These are phyloP conservation scores for Chelidonichthys spinosus DNA, from an alignment of 2,797 vertebrate species.

Conservation along the genomic window DNA sequence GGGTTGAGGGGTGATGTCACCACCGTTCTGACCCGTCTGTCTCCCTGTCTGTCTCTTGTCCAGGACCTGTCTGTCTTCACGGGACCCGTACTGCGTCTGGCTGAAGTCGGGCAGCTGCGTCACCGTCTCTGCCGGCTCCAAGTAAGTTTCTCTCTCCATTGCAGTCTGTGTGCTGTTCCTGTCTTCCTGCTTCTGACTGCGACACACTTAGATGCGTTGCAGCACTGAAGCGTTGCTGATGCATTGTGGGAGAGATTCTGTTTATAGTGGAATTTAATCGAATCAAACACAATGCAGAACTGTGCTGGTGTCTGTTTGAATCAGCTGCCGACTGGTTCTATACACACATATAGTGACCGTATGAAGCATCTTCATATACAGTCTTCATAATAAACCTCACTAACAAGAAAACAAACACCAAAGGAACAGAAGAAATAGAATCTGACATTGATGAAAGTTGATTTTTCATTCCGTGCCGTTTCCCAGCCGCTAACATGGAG, in stretches of 20 bases:
- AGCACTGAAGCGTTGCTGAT: neutral
- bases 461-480: no score
- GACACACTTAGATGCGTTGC: no score
- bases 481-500: no score
- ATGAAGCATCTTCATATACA: no score
- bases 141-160: slow-evolving; percentile 81
- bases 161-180: no score
- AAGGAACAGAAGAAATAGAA: no score
- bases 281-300: neutral
- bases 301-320: neutral
- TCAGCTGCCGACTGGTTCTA: no score
- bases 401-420: no score
- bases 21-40: neutral
- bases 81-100: slow-evolving; percentile 94
- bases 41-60: slow-evolving; percentile 39
- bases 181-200: no score
- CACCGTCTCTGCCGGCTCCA: slow-evolving; percentile 81
- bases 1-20: no score
- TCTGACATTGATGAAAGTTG: no score
- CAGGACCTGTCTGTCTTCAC: slow-evolving; percentile 92
- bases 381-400: neutral
- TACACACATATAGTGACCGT: no score
- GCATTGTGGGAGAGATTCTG: neutral
- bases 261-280: neutral
- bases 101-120: slow-evolving; percentile 87